Percentiles rank a stretch among this genome's conserved stretches.
Evolutionary conservation across 2,113 vertebrate genomes (phyloP).

Genomic region (Limnothrissa miodon): DNA sequence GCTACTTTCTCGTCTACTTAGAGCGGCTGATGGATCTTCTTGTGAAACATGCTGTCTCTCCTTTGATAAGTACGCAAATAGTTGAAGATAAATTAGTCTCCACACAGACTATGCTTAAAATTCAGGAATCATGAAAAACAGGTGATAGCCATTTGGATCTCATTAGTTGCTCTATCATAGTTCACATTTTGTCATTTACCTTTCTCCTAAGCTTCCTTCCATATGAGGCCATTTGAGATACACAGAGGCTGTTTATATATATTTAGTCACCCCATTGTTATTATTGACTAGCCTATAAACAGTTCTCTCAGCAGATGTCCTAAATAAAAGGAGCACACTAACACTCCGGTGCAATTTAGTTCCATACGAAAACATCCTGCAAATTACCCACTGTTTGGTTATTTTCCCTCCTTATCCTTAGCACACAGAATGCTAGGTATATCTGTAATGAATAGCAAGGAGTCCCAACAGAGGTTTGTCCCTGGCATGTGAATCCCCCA

Average conservation of each 20-base stretch:
- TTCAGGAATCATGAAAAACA: too few species aligned
- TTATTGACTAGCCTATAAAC: not conserved
- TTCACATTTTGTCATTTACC: too few species aligned
- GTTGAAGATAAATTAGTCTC: too few species aligned
- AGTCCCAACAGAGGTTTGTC: conserved; percentile 25
- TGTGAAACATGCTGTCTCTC: too few species aligned
- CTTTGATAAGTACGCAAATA: too few species aligned
- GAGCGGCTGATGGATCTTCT: too few species aligned
- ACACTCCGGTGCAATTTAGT: not conserved
- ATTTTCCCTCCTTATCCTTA: not conserved
- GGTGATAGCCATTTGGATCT: too few species aligned
- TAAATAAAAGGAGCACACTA: not conserved
- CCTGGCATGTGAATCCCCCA: conserved; percentile 38
- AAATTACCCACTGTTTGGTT: not conserved
- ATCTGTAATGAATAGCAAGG: conserved; percentile 12
- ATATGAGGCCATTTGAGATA: not conserved
- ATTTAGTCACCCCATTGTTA: not conserved
- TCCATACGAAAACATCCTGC: not conserved
- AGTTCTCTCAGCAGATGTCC: not conserved
- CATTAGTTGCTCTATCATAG: too few species aligned
- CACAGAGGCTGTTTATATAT: not conserved
- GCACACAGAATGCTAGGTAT: not conserved
- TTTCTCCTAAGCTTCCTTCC: not conserved
- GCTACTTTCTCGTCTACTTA: too few species aligned
- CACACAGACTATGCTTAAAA: too few species aligned